Base-by-base conservation (phyloP, 35 echinoderm and acorn worm genomes). In the Acanthaster planci region DNA sequence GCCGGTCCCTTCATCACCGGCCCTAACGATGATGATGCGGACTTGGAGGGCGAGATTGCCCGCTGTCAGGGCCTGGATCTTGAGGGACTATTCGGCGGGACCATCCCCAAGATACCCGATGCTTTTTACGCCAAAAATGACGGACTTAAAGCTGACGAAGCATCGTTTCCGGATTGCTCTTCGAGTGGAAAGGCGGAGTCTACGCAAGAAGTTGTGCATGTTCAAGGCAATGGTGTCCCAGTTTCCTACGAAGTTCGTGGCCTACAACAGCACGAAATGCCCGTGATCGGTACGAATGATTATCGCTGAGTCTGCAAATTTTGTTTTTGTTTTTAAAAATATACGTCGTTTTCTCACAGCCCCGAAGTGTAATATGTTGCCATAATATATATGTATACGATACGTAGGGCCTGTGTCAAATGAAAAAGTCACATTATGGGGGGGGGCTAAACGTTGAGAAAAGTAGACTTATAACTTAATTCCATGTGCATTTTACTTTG, bases 241-340 rank as follows among this genome's bases (percentile, higher is more conserved):
- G 64, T 29, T 21, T 72, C 64, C 19, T 72, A 72, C 64, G 26
- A 72, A 72, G 64, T 72, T 72, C 64, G 34, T 19, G 39, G n/a
- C 12, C 37, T 68, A 32, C 37, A 50, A 53, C 72, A 47, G 18
- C 89, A 91, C 42, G 89, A 91, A 36, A 91, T 91, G 89, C 72
- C 77, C 54, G 89, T 86, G 14, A 55, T 80, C 67, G 89, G 89
- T 91, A 80, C 82, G 85, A 23, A 10, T 37, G 4, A 39, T 7
- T 4, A 6, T 47, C 42, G n/a, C n/a, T 47, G 4, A 6, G 42
- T 47, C 42, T 6, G 42, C 10, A 26, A 2, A 36, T 51, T 5
- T 56, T 83, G 10, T 17, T n/a, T 40, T 0, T 59, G 27, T 59
- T 59, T 59, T 17, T 58, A n/a, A n/a, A n/a, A n/a, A n/a, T n/a